Conservation (phyloP, 1,140 invertebrate genomes). For the Aphaenogaster ashmeadi region DNA sequence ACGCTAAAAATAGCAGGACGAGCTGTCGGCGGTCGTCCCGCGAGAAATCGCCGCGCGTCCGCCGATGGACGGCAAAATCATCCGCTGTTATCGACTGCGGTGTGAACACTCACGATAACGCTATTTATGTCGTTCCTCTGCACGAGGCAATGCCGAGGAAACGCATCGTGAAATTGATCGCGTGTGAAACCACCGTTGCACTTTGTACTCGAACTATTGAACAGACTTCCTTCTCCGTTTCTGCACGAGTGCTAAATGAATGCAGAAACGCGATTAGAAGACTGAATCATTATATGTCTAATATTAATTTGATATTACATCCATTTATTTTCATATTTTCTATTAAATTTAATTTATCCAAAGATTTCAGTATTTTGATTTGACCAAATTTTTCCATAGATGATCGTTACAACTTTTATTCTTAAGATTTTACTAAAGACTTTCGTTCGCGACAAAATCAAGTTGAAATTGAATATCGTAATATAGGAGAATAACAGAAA, state of each 20-base stretch:
- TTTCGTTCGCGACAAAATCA: background rate
- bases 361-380: constrained; percentile 3
- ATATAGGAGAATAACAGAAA: background rate
- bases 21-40: constrained; percentile 35
- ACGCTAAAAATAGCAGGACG: constrained; percentile 32
- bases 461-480: background rate
- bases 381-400: background rate
- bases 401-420: background rate
- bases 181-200: constrained; percentile 29
- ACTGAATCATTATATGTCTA: background rate
- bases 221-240: background rate
- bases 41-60: constrained; percentile 35
- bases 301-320: background rate
- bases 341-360: background rate
- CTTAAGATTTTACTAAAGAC: background rate
- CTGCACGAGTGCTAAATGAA: background rate
- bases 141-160: constrained; percentile 14
- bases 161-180: constrained; percentile 24
- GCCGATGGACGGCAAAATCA: constrained; percentile 35
- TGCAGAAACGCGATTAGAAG: background rate
- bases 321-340: background rate
- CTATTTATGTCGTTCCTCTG: constrained; percentile 50
- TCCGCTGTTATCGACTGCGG: constrained; percentile 45
- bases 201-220: constrained; percentile 19
- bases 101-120: constrained; percentile 46